Conservation (phyloP, 2,797 vertebrate genomes). For the Lutra lutra region DNA sequence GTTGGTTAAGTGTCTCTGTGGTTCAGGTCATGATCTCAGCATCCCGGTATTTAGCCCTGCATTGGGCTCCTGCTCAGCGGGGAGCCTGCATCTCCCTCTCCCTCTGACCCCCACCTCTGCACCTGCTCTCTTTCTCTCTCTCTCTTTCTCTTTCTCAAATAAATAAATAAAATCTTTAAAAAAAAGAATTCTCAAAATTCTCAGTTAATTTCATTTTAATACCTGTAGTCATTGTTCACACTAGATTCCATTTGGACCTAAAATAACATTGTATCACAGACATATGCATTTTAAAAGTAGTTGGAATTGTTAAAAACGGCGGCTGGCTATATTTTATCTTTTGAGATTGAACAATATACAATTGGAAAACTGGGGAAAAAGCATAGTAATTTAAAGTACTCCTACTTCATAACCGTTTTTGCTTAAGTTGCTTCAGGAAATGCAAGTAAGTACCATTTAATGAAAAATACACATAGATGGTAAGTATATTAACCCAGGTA, state of each 20-base stretch:
- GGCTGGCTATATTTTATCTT: background rate
- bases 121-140: background rate
- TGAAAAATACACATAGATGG: background rate
- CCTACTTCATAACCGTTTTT: background rate
- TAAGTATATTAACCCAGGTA: background rate
- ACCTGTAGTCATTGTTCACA: background rate
- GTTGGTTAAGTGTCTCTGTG: background rate
- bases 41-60: background rate
- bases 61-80: background rate
- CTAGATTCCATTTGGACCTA: background rate
- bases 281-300: background rate
- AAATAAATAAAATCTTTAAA: background rate
- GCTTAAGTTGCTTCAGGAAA: background rate
- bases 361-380: background rate
- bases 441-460: background rate
- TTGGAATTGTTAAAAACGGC: background rate
- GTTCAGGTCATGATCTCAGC: background rate
- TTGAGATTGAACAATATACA: background rate
- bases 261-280: background rate
- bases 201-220: background rate
- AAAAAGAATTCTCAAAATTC: background rate
- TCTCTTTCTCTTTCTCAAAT: background rate
- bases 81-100: background rate
- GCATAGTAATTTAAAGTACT: conserved; percentile 14
- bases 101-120: background rate